Conservation (phyloP, 2,888 invertebrate species). For the Linnaemya vulpina region DNA sequence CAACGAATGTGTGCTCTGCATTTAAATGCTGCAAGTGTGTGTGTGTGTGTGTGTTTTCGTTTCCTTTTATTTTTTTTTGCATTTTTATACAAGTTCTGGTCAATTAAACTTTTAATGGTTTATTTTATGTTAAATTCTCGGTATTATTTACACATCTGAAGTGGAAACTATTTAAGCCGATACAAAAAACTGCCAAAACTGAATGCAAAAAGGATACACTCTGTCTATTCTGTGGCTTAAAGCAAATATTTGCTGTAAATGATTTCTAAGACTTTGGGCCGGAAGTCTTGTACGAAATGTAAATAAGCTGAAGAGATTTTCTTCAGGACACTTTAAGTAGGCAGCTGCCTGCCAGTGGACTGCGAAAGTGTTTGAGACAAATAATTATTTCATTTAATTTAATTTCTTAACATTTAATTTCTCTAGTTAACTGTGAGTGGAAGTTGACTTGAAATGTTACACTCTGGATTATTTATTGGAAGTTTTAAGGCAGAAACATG, state of each 20-base stretch:
- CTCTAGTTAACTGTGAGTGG: no score
- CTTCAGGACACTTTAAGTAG: not conserved
- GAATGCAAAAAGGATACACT: not conserved
- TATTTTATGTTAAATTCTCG: constrained; percentile 52
- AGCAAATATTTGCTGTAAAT: constrained; percentile 6
- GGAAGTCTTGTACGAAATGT: not conserved
- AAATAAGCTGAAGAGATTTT: constrained; percentile 29
- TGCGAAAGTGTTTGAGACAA: constrained; percentile 23
- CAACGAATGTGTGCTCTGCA: constrained; percentile 5
- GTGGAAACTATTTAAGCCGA: constrained; percentile 60
- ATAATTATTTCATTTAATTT: not conserved
- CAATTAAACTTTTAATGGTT: constrained; percentile 71
- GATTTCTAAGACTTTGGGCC: not conserved
- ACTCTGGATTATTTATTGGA: no score
- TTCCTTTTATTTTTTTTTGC: not conserved
- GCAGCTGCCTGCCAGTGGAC: constrained; percentile 6
- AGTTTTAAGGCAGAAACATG: no score
- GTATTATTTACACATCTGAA: constrained; percentile 68
- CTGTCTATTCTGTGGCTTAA: constrained; percentile 36
- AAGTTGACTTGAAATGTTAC: no score
- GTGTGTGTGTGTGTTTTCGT: not conserved
- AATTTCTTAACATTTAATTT: not conserved
- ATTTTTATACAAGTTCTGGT: constrained; percentile 55
- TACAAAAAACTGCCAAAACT: constrained; percentile 34
- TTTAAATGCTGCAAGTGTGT: constrained; percentile 9